Conservation (phyloP, 2,113 vertebrate genomes). For the Anser cygnoides region DNA sequence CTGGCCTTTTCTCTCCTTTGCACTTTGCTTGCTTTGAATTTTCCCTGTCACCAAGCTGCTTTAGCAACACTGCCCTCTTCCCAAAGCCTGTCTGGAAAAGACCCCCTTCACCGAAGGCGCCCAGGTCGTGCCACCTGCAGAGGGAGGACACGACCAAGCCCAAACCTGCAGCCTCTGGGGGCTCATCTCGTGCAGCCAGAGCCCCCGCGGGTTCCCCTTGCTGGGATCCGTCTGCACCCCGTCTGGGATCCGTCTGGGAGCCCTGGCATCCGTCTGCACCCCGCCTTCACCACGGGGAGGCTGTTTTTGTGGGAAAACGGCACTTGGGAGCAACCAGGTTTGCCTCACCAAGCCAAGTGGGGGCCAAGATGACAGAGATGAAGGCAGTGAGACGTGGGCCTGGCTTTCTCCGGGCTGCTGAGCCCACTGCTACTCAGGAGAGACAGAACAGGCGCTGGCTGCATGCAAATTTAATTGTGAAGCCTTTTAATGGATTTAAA, state of each 20-base stretch:
- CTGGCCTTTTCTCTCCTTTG: not conserved
- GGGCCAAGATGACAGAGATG: not conserved
- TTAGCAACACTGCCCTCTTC: not conserved
- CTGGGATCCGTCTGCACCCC: not conserved
- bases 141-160: not conserved
- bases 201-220: not conserved
- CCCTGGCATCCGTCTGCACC: too few species aligned
- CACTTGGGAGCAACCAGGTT: not conserved
- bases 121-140: not conserved
- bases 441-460: not conserved
- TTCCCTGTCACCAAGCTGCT: not conserved
- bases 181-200: not conserved
- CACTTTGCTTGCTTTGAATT: not conserved
- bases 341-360: not conserved
- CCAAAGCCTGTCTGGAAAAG: not conserved
- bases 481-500: constrained; percentile 50
- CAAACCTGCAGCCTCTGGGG: not conserved
- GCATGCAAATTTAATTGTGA: constrained; percentile 47
- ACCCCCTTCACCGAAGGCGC: too few species aligned
- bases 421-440: not conserved
- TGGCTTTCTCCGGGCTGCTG: not conserved
- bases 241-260: not conserved
- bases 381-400: not conserved
- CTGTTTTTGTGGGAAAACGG: not conserved
- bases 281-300: not conserved